Evolutionary conservation across 2,113 vertebrate species (phyloP), one percentile per base, ranked within the genome.

Genomic region (Pseudopodoces humilis): DNA sequence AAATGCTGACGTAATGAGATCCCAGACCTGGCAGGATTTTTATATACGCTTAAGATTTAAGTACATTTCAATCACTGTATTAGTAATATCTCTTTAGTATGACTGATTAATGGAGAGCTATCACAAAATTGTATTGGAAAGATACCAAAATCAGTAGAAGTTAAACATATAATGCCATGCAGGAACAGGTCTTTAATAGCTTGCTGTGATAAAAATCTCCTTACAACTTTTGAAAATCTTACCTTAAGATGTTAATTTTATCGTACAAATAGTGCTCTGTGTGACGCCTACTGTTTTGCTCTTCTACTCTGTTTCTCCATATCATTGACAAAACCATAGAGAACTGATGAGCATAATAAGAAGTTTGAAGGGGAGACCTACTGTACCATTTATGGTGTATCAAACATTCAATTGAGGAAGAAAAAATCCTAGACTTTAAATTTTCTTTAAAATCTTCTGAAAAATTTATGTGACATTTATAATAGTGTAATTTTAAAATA

Each of bases 231-330:
- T 21, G 33, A 49, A 88, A 83, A 58, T 15, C 4, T 16, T 70
- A 15, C 7, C 39, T 39, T 41, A 35, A 68, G 55, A 10, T 5
- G 6, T 46, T 27, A 19, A 9, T 64, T 59, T 63, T 84, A 21
- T 43, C 6, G 13, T n/a, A 28, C 53, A 71, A 67, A 23, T 58
- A 72, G 18, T n/a, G 27, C n/a, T 75, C 33, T 68, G 1, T 65
- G 13, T 47, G 31, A 25, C 59, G 37, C 3, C 17, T 3, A 4
- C 64, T 49, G 10, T 84, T 76, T 35, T 43, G 13, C 27, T 67
- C 23, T 74, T 74, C 35, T 46, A 6, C 18, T 64, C 5, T 37
- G 4, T 82, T n/a, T 60, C 24, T 65, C 5, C 0, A 0, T 50
- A 20, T 65, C 14, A 39, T 7, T 55, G 56, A 47, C 17, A n/a